A percentile compares a stretch with the other conserved stretches of the same genome.
Conservation (phyloP, 2,797 vertebrate species). For the Scolopax bukidnonensis region DNA sequence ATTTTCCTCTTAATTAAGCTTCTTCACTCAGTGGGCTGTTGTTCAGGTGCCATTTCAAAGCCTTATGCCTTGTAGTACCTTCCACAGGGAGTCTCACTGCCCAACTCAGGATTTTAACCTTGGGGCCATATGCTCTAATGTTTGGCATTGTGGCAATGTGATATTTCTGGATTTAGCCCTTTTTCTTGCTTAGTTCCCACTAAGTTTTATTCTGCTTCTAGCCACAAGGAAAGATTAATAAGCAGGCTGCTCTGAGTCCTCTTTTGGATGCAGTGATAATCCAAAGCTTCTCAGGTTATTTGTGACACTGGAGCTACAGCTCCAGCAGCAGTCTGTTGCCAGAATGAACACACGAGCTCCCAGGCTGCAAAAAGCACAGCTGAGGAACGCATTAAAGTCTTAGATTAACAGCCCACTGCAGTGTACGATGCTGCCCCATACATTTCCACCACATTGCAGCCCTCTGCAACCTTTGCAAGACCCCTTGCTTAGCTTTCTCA, state of each 20-base stretch:
- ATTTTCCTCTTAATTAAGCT: background rate
- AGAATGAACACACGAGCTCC: background rate
- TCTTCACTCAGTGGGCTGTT: background rate
- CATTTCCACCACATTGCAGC: rapidly evolving
- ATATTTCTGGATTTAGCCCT: background rate
- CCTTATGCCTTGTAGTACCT: background rate
- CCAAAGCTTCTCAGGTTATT: background rate
- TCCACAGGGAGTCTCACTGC: background rate
- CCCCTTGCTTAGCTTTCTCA: background rate
- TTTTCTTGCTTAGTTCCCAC: background rate
- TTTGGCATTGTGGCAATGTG: background rate
- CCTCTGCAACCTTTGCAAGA: background rate
- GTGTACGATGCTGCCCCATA: background rate
- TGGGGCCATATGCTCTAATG: background rate
- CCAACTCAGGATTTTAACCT: background rate
- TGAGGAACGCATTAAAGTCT: background rate
- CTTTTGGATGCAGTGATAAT: background rate
- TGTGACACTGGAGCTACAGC: background rate
- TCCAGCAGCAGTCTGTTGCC: background rate
- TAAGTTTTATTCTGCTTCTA: background rate
- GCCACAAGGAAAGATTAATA: background rate
- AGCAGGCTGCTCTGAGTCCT: background rate
- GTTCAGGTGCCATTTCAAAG: background rate
- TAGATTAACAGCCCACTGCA: background rate
- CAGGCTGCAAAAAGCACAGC: background rate